These are phyloP conservation scores for Uloborus plumipes DNA, from an alignment of 2,888 invertebrate genomes.

Conservation along the genomic window DNA sequence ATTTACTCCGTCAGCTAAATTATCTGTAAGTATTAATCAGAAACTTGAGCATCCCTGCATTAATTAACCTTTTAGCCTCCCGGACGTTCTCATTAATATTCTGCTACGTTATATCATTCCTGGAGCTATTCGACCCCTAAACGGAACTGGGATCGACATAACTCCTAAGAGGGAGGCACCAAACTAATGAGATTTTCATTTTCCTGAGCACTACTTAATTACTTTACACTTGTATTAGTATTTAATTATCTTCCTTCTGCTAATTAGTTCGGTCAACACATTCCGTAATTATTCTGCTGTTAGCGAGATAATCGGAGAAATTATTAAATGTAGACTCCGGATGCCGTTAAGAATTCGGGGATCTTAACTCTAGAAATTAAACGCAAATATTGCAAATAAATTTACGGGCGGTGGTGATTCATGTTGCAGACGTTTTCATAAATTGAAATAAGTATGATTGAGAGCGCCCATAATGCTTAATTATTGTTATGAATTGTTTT, in stretches of 20 bases:
- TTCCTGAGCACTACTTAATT: slow-evolving; percentile 52
- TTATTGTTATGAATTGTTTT: too few relatives aligned
- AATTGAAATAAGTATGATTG: too few relatives aligned
- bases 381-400: too few relatives aligned
- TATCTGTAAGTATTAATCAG: slow-evolving; percentile 48
- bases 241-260: slow-evolving; percentile 44
- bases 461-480: too few relatives aligned
- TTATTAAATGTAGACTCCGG: slow-evolving; percentile 42
- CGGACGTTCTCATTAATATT: slow-evolving; percentile 12
- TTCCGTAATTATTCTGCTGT: slow-evolving; percentile 31
- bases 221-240: slow-evolving; percentile 49
- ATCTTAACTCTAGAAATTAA: too few relatives aligned
- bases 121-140: slow-evolving; percentile 24
- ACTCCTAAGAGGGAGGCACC: slow-evolving; percentile 4
- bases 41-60: slow-evolving; percentile 14
- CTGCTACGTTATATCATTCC: slow-evolving; percentile 3
- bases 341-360: neutral
- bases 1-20: slow-evolving; percentile 45
- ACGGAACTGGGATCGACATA: slow-evolving; percentile 24
- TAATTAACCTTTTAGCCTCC: slow-evolving; percentile 46
- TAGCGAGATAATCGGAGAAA: slow-evolving; percentile 13
- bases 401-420: too few relatives aligned
- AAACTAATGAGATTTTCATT: slow-evolving; percentile 57
- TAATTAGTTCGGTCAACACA: slow-evolving; percentile 56
- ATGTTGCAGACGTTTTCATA: too few relatives aligned